These are phyloP conservation scores for Tipula confusa DNA, from an alignment of 2,888 invertebrate species.

Conservation along the genomic window DNA sequence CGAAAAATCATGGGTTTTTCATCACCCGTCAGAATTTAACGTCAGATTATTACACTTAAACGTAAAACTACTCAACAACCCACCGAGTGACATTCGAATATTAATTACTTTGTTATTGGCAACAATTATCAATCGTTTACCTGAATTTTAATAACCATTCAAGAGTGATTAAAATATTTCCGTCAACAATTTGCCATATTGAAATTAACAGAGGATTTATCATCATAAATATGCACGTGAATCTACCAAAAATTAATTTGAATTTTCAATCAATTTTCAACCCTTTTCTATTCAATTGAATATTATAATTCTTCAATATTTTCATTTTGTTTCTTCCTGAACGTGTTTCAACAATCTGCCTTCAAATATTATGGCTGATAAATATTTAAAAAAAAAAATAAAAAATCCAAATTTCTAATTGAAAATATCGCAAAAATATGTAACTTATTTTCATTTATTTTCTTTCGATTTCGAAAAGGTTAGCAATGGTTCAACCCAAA, in stretches of 20 bases:
- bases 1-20: too few relatives aligned
- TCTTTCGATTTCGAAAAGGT: background rate
- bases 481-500: background rate
- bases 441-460: background rate
- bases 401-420: background rate
- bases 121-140: background rate
- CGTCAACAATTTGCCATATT: background rate
- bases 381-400: background rate
- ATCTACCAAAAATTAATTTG: background rate
- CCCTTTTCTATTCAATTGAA: background rate
- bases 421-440: background rate
- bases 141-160: background rate
- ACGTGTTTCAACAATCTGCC: background rate
- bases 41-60: too few relatives aligned
- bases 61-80: too few relatives aligned
- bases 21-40: too few relatives aligned
- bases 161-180: background rate
- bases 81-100: too few relatives aligned
- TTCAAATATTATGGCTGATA: too few relatives aligned
- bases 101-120: background rate
- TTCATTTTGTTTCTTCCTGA: background rate
- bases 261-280: constrained; percentile 3
- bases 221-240: background rate
- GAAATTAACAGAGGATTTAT: background rate
- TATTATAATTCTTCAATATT: background rate